These are phyloP conservation scores for Cyrtodaria siliqua DNA, from an alignment of 2,888 invertebrate species.

Conservation along the genomic window DNA sequence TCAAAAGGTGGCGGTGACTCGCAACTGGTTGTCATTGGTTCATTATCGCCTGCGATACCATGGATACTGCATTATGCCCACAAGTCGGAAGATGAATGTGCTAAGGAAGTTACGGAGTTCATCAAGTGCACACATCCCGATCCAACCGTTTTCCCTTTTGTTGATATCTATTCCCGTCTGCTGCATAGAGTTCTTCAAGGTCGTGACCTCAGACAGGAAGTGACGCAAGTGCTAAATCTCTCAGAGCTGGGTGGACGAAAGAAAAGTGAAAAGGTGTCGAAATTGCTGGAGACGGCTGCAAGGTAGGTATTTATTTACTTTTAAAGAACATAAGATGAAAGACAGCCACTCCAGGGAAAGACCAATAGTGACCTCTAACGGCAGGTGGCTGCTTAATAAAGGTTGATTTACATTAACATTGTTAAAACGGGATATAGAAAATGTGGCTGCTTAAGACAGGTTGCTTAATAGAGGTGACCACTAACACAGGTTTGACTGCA, in stretches of 20 bases:
- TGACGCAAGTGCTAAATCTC: constrained; percentile 62
- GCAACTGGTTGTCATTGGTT: constrained; percentile 78
- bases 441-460: no score
- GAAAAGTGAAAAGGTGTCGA: constrained; percentile 70
- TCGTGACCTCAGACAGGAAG: constrained; percentile 70
- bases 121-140: constrained; percentile 80
- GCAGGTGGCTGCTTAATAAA: no score
- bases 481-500: no score
- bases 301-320: constrained; percentile 61
- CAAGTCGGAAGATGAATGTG: constrained; percentile 76
- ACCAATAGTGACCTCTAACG: no score
- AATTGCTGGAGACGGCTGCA: constrained; percentile 64
- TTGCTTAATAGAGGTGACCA: no score
- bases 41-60: constrained; percentile 75
- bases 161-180: constrained; percentile 77
- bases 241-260: constrained; percentile 73
- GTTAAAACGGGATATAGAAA: no score
- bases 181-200: constrained; percentile 79
- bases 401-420: no score
- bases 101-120: constrained; percentile 72
- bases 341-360: no score
- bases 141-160: constrained; percentile 70
- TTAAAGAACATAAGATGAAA: no score
- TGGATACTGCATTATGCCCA: constrained; percentile 81
- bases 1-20: constrained; percentile 64